Percentiles rank a stretch among this genome's conserved stretches.
These are phyloP conservation scores for Bradypus variegatus DNA, from an alignment of 2,797 vertebrate species.

Conservation along the genomic window DNA sequence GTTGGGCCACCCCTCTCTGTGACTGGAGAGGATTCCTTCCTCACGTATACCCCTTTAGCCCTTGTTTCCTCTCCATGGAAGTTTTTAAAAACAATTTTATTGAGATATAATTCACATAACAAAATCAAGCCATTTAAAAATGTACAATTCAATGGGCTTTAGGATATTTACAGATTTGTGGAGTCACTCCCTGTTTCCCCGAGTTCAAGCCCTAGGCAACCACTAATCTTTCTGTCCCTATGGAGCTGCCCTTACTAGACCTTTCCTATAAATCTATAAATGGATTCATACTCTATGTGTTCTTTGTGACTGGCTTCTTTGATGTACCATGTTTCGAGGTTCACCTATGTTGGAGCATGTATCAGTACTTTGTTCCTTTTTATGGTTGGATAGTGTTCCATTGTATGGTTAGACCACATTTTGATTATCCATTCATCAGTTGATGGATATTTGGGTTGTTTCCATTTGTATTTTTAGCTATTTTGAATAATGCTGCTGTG, in stretches of 20 bases:
- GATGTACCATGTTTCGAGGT: neutral
- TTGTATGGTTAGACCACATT: neutral
- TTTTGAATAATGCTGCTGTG: neutral
- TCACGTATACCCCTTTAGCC: no score
- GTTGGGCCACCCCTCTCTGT: neutral
- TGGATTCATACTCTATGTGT: rapidly evolving
- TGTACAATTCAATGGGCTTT: neutral
- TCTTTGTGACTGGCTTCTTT: neutral
- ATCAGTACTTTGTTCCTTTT: neutral
- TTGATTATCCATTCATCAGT: neutral
- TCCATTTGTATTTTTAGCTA: neutral
- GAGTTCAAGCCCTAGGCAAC: neutral
- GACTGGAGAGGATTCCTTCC: neutral
- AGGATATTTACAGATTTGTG: neutral
- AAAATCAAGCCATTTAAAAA: neutral
- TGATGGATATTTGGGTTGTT: neutral
- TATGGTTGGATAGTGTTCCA: no score
- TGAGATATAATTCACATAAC: neutral
- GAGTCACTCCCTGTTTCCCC: neutral
- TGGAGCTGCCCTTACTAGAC: neutral
- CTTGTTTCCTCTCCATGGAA: neutral
- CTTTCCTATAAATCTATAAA: neutral
- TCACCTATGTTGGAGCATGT: rapidly evolving
- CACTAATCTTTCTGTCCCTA: neutral
- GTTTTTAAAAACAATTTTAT: neutral